Evolutionary conservation across 2,113 vertebrate species (phyloP), one percentile per base, ranked within the genome.

Genomic region (Paradisaea rubra): DNA sequence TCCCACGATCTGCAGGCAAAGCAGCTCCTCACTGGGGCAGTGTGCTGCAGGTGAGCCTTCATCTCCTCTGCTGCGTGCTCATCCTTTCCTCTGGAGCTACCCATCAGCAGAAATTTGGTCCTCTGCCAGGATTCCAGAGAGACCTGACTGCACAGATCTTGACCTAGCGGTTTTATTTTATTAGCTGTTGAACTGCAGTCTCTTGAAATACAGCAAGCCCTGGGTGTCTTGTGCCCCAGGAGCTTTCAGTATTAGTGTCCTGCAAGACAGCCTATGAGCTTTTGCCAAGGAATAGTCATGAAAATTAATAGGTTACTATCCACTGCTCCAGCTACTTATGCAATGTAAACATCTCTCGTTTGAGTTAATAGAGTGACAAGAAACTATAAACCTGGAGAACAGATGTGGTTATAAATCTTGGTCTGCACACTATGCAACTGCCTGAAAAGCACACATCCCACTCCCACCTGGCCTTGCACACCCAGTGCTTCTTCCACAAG

Each of bases 271-370:
- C 22, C 61, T 76, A 39, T 23, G 76, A 91, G 78, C 61, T 79
- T 96, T 65, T 89, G 81, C 93, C 79, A 78, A 50, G 63, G 24
- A 92, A 87, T 30, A 82, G 66, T 86, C 71, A 93, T 95, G 96
- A 95, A 94, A 95, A 94, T 91, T 88, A 94, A 97, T 80, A 91
- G 85, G 93, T 88, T 95, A 95, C 89, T 91, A 94, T 79, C 33
- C 66, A 71, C 81, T 54, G 87, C 87, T 94, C 81, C 42, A 94
- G 87, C 94, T 94, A 94, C 89, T 97, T 95, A 95, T 81, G 91
- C 95, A 95, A 94, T 81, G 91, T 89, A 95, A 95, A 94, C 95
- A 95, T 79, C 85, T 80, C 91, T 88, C 3, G 1, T 94, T 76
- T 94, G 86, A 94, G 66, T 80, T 96, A 95, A 95, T 44, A 88